Percentiles rank a stretch among this genome's conserved stretches.
These are phyloP conservation scores for Cinclus cinclus DNA, from an alignment of 2,113 vertebrate genomes.

Conservation along the genomic window DNA sequence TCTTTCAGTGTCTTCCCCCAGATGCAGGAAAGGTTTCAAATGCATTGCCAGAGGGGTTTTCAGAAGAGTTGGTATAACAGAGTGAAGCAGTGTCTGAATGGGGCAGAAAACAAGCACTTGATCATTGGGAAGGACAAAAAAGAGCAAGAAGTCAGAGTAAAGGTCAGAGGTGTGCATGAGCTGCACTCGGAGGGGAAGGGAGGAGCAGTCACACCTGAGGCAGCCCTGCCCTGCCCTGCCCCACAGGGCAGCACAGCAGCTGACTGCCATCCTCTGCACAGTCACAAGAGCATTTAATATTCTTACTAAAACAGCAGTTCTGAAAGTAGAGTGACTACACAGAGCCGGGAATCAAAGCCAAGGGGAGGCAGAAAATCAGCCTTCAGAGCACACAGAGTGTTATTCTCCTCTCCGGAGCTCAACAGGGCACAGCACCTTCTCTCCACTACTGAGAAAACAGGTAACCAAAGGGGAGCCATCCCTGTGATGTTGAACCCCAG, in stretches of 20 bases:
- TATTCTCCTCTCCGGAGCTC: not conserved
- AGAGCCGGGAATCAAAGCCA: not conserved
- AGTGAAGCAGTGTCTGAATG: not conserved
- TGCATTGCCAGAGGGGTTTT: not conserved
- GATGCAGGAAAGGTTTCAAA: not conserved
- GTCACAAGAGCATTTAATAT: accelerated
- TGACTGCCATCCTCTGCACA: not conserved
- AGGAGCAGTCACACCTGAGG: not conserved
- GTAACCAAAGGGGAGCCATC: not conserved
- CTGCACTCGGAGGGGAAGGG: not conserved
- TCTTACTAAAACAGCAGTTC: not conserved
- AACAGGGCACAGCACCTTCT: not conserved
- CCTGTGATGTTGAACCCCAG: not conserved
- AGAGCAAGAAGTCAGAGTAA: not conserved
- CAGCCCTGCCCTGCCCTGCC: not conserved
- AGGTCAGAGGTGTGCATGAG: not conserved
- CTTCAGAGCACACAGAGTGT: not conserved
- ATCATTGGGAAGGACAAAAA: not conserved
- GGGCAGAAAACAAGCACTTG: not conserved
- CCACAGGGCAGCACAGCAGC: not conserved
- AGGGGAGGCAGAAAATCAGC: not conserved
- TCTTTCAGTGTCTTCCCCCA: not conserved
- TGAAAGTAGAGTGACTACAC: not conserved
- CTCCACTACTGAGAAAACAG: not conserved
- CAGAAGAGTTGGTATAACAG: not conserved